Base-by-base conservation (phyloP, 2,797 vertebrate species). In the Trichosurus vulpecula region DNA sequence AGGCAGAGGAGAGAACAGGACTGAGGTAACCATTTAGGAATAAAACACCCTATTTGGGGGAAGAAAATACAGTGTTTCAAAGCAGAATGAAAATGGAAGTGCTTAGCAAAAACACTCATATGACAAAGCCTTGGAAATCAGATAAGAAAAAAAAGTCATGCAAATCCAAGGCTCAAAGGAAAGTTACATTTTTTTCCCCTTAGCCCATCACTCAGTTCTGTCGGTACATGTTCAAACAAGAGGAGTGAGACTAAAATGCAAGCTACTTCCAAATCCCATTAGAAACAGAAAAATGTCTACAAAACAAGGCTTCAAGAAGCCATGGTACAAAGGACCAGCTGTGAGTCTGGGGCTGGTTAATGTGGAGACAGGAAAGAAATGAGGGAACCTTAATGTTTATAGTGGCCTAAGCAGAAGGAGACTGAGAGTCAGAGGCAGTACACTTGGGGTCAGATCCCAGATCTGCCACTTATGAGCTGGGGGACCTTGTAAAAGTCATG, bases 331-430 rank as follows among this genome's bases (percentile, higher is more conserved):
- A 87, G 74, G 25, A 51, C 41, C 41, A 51, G 10, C 25, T 51
- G 74, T 87, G 41, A 51, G 41, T 87, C 52, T 6, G 10, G 30
- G 41, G 0, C 5, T 66, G 61, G 47, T 51, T 16, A 91, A 61
- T 29, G 52, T 0, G n/a, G 52, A 16, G 81, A 58, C 47, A 0
- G 3, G 14, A 0, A 11, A 0, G 12, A 92, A 19, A 1, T 57
- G 22, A 8, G 30, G 52, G 93, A 0, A 3, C 4, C 19, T 22
- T 19, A 30, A 41, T 54, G 35, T 29, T 25, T 31, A 61, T 31
- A 47, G 41, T 22, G 0, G 25, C 52, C 93, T 56, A 90, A 9
- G 6, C 35, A 52, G 56, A 35, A 54, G 54, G 47, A 52, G 22
- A 4, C 11, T 0, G 53, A 8, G 31, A 22, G 6, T 35, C 30